These are phyloP conservation scores for Meganola albula DNA, from an alignment of 2,888 invertebrate genomes.

Conservation along the genomic window DNA sequence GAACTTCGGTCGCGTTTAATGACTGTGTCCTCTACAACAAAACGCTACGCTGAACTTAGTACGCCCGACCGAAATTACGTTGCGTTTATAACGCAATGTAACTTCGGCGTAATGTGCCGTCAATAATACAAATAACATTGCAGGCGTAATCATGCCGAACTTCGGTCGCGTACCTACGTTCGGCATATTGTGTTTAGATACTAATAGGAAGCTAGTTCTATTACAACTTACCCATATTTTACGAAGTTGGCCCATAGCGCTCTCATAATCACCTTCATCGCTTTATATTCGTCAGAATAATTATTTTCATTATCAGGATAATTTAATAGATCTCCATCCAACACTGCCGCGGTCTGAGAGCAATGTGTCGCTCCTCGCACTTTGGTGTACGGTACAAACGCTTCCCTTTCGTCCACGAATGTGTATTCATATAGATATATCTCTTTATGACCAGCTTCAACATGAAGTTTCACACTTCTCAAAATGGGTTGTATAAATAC, in stretches of 20 bases:
- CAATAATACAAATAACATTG: too few relatives aligned
- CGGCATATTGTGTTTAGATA: too few relatives aligned
- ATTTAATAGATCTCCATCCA: constrained; percentile 1
- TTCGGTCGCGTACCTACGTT: too few relatives aligned
- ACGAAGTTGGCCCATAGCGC: constrained; percentile 17
- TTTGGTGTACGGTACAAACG: constrained; percentile 26
- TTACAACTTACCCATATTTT: constrained; percentile 11
- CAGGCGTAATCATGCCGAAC: too few relatives aligned
- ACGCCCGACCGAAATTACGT: too few relatives aligned
- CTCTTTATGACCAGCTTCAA: too few relatives aligned
- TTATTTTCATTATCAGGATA: constrained; percentile 4
- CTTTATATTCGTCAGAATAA: constrained; percentile 4
- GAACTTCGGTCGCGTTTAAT: too few relatives aligned
- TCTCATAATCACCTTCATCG: constrained; percentile 12
- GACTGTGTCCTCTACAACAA: too few relatives aligned
- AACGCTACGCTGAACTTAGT: neutral
- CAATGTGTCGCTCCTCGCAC: constrained; percentile 34
- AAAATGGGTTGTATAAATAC: too few relatives aligned
- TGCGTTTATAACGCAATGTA: too few relatives aligned
- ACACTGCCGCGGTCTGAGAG: constrained; percentile 24
- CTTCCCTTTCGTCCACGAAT: constrained; percentile 27
- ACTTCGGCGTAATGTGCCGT: neutral
- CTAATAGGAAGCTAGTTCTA: too few relatives aligned
- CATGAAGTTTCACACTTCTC: too few relatives aligned
- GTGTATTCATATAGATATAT: constrained; percentile 41